Evolutionary conservation across 2,888 invertebrate genomes (phyloP).

Genomic region (Tholera decimalis): DNA sequence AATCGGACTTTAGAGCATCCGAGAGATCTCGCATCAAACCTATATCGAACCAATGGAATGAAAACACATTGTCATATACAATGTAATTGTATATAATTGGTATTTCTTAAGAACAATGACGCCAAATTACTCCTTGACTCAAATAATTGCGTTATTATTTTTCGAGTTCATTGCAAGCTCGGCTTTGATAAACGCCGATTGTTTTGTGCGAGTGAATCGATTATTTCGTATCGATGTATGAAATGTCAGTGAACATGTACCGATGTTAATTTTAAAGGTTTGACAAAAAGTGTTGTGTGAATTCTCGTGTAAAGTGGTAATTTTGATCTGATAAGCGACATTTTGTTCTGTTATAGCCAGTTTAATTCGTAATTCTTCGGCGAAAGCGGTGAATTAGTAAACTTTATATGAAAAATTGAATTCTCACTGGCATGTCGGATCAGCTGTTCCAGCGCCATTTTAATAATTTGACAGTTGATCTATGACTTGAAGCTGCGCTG

Average conservation of each 20-base stretch:
- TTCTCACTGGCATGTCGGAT: not conserved
- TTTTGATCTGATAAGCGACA: constrained; percentile 56
- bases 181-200: constrained; percentile 86
- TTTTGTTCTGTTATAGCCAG: constrained; percentile 33
- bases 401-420: constrained; percentile 28
- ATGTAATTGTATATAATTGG: constrained; percentile 91
- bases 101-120: constrained; percentile 90
- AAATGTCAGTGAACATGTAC: constrained; percentile 61
- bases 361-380: constrained; percentile 33
- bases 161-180: constrained; percentile 67
- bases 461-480: constrained; percentile 7
- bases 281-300: constrained; percentile 54
- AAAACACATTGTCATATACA: constrained; percentile 88
- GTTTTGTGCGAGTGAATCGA: constrained; percentile 78
- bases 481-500: not conserved
- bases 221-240: constrained; percentile 67
- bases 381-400: constrained; percentile 41
- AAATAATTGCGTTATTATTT: constrained; percentile 88
- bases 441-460: constrained; percentile 12
- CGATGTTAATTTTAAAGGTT: constrained; percentile 52
- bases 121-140: constrained; percentile 88
- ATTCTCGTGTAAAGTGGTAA: constrained; percentile 63
- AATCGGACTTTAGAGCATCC: constrained; percentile 77
- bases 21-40: constrained; percentile 84
- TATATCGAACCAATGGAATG: constrained; percentile 87